Evolutionary conservation across 2,888 invertebrate genomes (phyloP).

Genomic region (Xylocampa areola): DNA sequence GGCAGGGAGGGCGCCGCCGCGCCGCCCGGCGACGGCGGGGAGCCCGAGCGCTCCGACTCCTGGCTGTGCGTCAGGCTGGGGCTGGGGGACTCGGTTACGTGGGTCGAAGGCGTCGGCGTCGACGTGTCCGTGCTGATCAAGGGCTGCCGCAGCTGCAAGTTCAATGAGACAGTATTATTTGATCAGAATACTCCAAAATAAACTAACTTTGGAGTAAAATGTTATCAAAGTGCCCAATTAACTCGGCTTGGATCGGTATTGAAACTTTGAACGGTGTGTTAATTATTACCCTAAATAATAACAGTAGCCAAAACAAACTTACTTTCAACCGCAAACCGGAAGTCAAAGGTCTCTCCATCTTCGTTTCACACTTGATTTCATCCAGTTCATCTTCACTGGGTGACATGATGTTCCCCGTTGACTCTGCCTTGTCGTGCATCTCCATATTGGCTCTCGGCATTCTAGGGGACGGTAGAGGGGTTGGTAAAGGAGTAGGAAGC

Average conservation of each 20-base stretch:
- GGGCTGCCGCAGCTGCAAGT: conserved; percentile 86
- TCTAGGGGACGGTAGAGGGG: conserved; percentile 90
- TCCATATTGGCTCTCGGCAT: conserved; percentile 83
- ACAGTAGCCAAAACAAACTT: conserved; percentile 27
- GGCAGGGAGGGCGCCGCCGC: conserved; percentile 87
- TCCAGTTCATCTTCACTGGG: conserved; percentile 86
- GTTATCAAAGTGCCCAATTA: no score
- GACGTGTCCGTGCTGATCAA: conserved; percentile 78
- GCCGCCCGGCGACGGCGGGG: conserved; percentile 84
- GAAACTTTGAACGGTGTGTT: no score
- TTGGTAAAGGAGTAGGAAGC: conserved; percentile 91
- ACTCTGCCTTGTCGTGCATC: conserved; percentile 72
- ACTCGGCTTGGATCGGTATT: no score
- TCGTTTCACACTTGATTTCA: conserved; percentile 77
- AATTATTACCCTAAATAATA: no score
- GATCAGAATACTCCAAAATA: not conserved
- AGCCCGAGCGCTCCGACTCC: conserved; percentile 81
- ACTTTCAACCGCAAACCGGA: conserved; percentile 81
- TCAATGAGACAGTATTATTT: not conserved
- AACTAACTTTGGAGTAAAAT: no score
- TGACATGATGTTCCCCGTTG: conserved; percentile 72
- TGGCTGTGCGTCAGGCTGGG: conserved; percentile 85
- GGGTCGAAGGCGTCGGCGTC: conserved; percentile 80
- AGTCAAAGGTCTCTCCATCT: conserved; percentile 71
- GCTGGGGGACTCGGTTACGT: conserved; percentile 85